These are phyloP conservation scores for Pseudopleuronectes americanus DNA, from an alignment of 2,797 vertebrate species.

Conservation along the genomic window DNA sequence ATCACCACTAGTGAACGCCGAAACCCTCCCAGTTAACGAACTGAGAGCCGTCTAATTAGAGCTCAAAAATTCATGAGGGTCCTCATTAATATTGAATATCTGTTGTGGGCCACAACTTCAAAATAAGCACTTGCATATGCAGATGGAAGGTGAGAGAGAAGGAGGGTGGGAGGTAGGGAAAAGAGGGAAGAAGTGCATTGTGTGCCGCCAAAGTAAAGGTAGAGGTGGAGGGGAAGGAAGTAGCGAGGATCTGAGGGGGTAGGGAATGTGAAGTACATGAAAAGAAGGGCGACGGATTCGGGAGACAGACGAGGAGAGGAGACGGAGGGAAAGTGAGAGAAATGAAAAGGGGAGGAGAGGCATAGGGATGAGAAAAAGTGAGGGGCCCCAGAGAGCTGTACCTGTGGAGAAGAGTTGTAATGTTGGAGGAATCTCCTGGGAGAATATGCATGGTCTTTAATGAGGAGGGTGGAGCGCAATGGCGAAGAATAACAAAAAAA, in stretches of 20 bases:
- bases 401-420: slow-evolving; percentile 85
- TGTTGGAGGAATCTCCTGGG: slow-evolving; percentile 79
- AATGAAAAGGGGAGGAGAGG: slow-evolving; percentile 71
- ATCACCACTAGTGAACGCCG: slow-evolving; percentile 66
- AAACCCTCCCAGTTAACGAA: slow-evolving; percentile 88
- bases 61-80: slow-evolving; percentile 98
- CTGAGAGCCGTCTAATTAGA: slow-evolving; percentile 97
- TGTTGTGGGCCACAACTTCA: slow-evolving; percentile 93
- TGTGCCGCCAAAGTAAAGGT: slow-evolving; percentile 60
- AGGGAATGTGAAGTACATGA: slow-evolving; percentile 73
- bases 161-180: slow-evolving; percentile 51
- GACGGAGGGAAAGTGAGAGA: slow-evolving; percentile 79
- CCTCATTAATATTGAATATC: slow-evolving; percentile 99
- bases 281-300: slow-evolving; percentile 69
- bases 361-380: slow-evolving; percentile 68
- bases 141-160: slow-evolving; percentile 90
- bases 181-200: slow-evolving; percentile 37
- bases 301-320: slow-evolving; percentile 82
- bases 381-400: slow-evolving; percentile 88
- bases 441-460: slow-evolving; percentile 82
- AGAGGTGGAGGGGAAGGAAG: slow-evolving; percentile 68
- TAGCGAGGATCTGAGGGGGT: slow-evolving; percentile 63
- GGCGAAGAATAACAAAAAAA: slow-evolving; percentile 74
- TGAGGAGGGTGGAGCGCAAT: slow-evolving; percentile 80
- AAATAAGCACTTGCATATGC: slow-evolving; percentile 93